Evolutionary conservation across 2,797 vertebrate species (phyloP), one percentile per base, ranked within the genome.

Genomic region (Argyrosomus regius): DNA sequence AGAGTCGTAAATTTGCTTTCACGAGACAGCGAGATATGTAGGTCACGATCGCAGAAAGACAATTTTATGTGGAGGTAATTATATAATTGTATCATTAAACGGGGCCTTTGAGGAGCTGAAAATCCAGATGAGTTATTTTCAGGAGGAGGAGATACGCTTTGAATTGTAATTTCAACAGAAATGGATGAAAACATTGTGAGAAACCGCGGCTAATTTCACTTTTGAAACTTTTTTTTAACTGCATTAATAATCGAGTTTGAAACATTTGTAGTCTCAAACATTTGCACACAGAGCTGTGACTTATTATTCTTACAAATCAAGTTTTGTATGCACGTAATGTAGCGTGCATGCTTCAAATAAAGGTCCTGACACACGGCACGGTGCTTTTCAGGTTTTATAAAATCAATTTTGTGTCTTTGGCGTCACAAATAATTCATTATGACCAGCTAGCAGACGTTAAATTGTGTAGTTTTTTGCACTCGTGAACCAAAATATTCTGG

Each of bases 41-140:
- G 66, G 17, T 58, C 72, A 75, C 22, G 59, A 86, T 88, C 80
- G 84, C 56, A 84, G 75, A 68, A 71, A 73, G 79, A 49, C 16
- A 0, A 24, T 78, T 85, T 75, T 7, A 71, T 69, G 12, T 75
- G 48, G 26, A 45, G 6, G 31, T 26, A 49, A 70, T 81, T 74
- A 66, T 43, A 58, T 83, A 54, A 85, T 77, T 57, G 17, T 50
- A 58, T 69, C 26, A 62, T 81, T 79, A 56, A 61, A 77, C 16
- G 4, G 22, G 65, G 70, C 74, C 77, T 77, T 53, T 72, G 62
- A 82, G 54, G 62, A 53, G 26, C 59, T 80, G 53, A 72, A 83
- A 75, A 78, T 60, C 31, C 22, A 24, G 61, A 46, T 81, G 41
- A 72, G 59, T 56, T 66, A 48, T 82, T 76, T 80, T 63, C 35